Evolutionary conservation across 2,797 vertebrate genomes (phyloP), one percentile per base, ranked within the genome.

Genomic region (Miichthys miiuy): DNA sequence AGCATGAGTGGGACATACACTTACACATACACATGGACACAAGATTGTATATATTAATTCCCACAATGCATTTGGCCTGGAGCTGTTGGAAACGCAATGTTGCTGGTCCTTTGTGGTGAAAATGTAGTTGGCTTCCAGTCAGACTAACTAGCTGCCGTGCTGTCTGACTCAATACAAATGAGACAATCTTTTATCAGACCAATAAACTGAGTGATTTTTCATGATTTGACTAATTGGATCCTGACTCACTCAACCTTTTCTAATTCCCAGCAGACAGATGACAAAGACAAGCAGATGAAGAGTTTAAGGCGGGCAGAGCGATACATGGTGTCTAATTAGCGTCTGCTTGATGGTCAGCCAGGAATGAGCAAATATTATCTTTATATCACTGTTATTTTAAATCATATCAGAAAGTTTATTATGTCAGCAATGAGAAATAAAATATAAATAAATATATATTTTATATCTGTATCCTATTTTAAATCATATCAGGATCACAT

Each of bases 221-320:
- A 58, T 38, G 79, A 90, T 85, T 84, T 81, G 66, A 82, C 86
- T 91, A 88, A 93, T 90, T 90, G 86, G 88, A 91, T 89, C 84
- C 42, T 27, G 50, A 55, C 42, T 85, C 81, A 80, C 61, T 88
- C 72, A 65, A 80, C 86, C 89, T 83, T 90, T 79, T 64, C 79
- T 90, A 91, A 89, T 75, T 21, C 83, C 77, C 56, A 69, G 73
- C 62, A 42, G 83, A 79, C 77, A 85, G 80, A 65, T 74, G 70
- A 87, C 76, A 63, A 38, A 77, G 68, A 71, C 64, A 23, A 42
- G 52, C 70, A n/a, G 68, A 81, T 74, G 62, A 80, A 67, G 77
- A 56, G 75, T 81, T 84, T 47, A 21, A 75, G 81, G 67, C 4
- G 20, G n/a, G 68, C 54, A 42, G 57, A 65, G 60, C 6, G 3